Conservation (phyloP, 2,888 invertebrate species). For the Diadromus collaris region DNA sequence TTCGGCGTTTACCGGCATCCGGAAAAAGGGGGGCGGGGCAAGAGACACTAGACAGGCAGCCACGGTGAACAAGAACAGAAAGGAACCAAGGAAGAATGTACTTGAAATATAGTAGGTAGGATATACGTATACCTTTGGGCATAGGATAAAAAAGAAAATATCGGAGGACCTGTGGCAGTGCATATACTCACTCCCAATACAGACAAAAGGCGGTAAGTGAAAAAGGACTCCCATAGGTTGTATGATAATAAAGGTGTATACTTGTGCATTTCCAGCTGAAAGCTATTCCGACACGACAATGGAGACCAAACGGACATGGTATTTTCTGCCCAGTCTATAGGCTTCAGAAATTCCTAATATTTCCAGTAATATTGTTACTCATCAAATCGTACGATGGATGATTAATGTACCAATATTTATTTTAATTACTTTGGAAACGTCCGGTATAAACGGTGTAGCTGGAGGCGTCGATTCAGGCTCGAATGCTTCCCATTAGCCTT, state of each 20-base stretch:
- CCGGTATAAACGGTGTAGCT: slow-evolving; percentile 12
- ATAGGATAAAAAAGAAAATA: slow-evolving; percentile 4
- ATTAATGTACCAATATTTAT: slow-evolving; percentile 43
- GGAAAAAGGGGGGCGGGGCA: slow-evolving; percentile 44
- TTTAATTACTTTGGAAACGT: slow-evolving; percentile 44
- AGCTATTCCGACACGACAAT: background rate
- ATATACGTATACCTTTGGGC: slow-evolving; percentile 10
- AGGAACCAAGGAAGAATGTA: slow-evolving; percentile 42
- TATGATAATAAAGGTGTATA: slow-evolving; percentile 28
- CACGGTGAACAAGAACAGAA: slow-evolving; percentile 50
- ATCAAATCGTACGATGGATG: slow-evolving; percentile 13
- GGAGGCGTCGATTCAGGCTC: slow-evolving; percentile 33
- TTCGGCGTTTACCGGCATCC: slow-evolving; percentile 72
- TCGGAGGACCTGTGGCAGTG: background rate
- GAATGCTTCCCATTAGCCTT: slow-evolving; percentile 55
- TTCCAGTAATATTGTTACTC: slow-evolving; percentile 7
- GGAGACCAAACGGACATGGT: background rate
- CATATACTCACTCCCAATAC: background rate
- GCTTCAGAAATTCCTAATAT: background rate
- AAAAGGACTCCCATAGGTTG: slow-evolving; percentile 26
- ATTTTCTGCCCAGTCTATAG: background rate
- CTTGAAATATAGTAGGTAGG: slow-evolving; percentile 43
- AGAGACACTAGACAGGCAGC: slow-evolving; percentile 52
- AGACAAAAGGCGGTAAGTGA: slow-evolving; percentile 32
- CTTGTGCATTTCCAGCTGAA: slow-evolving; percentile 11